Conservation (phyloP, 2,888 invertebrate species). For the Drosophila heteroneura region DNA sequence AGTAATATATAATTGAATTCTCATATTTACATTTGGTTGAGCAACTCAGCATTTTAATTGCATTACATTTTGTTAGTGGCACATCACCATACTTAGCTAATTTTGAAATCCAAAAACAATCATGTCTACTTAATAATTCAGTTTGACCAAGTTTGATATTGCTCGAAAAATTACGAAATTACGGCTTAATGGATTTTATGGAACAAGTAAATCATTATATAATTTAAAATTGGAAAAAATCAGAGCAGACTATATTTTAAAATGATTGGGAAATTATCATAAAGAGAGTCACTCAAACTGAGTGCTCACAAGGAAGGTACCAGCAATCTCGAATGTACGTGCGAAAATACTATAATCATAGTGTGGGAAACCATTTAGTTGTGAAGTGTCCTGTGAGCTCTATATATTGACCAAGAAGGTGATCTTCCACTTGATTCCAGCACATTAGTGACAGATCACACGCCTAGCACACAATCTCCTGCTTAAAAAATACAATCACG, state of each 20-base stretch:
- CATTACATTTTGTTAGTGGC: background rate
- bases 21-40: conserved; percentile 31
- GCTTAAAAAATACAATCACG: background rate
- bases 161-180: too few species aligned
- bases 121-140: background rate
- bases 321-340: background rate
- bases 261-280: background rate
- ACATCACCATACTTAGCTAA: background rate
- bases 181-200: too few species aligned
- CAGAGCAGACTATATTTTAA: too few species aligned
- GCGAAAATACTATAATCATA: background rate
- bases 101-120: background rate
- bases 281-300: too few species aligned
- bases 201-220: too few species aligned
- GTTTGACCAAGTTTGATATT: background rate
- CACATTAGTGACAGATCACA: background rate
- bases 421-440: background rate
- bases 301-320: background rate
- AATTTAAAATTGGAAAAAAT: too few species aligned
- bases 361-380: background rate
- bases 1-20: conserved; percentile 47
- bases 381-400: background rate
- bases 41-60: conserved; percentile 45
- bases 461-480: background rate
- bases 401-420: background rate